Evolutionary conservation across 2,113 vertebrate genomes (phyloP).

Genomic region (Nanorana parkeri): DNA sequence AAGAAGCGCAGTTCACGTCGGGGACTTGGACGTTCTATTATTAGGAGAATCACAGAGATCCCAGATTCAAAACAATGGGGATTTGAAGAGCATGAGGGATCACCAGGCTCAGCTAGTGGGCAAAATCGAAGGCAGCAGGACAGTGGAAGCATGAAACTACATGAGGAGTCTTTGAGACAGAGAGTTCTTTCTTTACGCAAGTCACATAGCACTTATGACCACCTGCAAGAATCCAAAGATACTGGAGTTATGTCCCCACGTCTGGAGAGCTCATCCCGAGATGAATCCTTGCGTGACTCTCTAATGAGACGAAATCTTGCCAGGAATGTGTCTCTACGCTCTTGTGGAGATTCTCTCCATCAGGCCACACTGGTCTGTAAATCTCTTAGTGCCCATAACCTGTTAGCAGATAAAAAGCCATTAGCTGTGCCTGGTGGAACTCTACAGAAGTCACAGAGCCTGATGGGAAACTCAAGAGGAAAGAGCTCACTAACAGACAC

Average conservation of each 20-base stretch:
- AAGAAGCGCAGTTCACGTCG: slow-evolving; percentile 82
- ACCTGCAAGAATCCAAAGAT: slow-evolving; percentile 58
- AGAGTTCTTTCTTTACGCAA: slow-evolving; percentile 66
- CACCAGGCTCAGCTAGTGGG: slow-evolving; percentile 56
- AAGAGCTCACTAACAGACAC: slow-evolving; percentile 65
- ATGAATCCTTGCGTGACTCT: slow-evolving; percentile 68
- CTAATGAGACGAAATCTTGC: slow-evolving; percentile 64
- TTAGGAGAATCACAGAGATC: slow-evolving; percentile 76
- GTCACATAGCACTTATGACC: slow-evolving; percentile 76
- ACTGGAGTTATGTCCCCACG: background rate
- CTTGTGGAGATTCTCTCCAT: slow-evolving; percentile 76
- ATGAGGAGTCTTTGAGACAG: slow-evolving; percentile 68
- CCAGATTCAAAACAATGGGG: slow-evolving; percentile 79
- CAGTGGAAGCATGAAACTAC: slow-evolving; percentile 63
- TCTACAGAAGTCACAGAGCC: slow-evolving; percentile 83
- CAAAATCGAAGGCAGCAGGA: slow-evolving; percentile 60
- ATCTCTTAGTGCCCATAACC: slow-evolving; percentile 90
- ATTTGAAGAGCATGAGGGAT: slow-evolving; percentile 76
- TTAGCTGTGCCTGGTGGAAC: slow-evolving; percentile 69
- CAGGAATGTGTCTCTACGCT: slow-evolving; percentile 63
- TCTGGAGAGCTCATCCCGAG: slow-evolving; percentile 58
- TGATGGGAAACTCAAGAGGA: slow-evolving; percentile 62
- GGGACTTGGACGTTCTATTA: slow-evolving; percentile 78
- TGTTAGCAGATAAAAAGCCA: slow-evolving; percentile 74
- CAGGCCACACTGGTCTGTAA: slow-evolving; percentile 79